Evolutionary conservation across 1,140 invertebrate genomes (phyloP).

Genomic region (Portunus trituberculatus): DNA sequence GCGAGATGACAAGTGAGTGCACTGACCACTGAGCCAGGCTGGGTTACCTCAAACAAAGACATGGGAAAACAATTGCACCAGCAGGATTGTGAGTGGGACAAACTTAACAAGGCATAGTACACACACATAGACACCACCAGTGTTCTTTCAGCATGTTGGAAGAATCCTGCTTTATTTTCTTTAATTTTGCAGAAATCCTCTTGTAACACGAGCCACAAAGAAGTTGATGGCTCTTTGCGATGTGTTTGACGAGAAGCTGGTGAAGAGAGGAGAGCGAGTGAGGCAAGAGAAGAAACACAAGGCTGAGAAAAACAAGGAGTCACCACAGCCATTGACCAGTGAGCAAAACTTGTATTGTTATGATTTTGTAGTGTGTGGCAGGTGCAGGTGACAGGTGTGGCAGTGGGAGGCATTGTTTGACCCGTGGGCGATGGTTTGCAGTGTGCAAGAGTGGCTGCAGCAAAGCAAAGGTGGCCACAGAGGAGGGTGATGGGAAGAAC

Average conservation of each 20-base stretch:
- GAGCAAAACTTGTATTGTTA: not conserved
- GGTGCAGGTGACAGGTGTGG: no score
- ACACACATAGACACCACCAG: not conserved
- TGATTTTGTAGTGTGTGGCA: not conserved
- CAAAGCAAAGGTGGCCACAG: not conserved
- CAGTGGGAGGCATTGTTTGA: not conserved
- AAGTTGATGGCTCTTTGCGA: slow-evolving; percentile 64
- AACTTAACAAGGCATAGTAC: not conserved
- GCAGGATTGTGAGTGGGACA: not conserved
- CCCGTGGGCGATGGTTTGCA: not conserved
- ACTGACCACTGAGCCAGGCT: no score
- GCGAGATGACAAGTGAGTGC: slow-evolving; percentile 72
- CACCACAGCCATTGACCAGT: not conserved
- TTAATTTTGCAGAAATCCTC: slow-evolving; percentile 60
- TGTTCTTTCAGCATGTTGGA: no score
- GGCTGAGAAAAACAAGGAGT: slow-evolving; percentile 36
- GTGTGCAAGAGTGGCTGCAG: not conserved
- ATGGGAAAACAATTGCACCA: not conserved
- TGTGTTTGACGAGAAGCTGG: slow-evolving; percentile 65
- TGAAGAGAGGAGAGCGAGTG: slow-evolving; percentile 55
- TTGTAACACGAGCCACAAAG: slow-evolving; percentile 69
- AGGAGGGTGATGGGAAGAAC: not conserved
- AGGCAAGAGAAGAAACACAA: slow-evolving; percentile 62
- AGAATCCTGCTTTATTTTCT: not conserved
- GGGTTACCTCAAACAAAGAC: no score